A percentile compares a stretch with the other conserved stretches of the same genome.
Conservation (phyloP, 35 echinoderm and acorn worm genomes). For the Holothuria glaberrima region DNA sequence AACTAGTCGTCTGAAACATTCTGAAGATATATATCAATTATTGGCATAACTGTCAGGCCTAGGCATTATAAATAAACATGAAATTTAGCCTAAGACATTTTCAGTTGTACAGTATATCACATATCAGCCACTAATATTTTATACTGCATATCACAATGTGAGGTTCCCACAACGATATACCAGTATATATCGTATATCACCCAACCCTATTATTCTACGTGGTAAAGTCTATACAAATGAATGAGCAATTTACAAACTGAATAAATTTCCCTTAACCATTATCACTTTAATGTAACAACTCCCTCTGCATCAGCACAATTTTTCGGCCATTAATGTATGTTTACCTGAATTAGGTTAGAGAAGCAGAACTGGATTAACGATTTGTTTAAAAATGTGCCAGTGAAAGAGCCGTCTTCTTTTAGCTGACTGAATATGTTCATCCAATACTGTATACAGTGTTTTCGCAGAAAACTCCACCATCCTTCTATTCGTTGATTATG, state of each 20-base stretch:
- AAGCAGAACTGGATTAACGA: conserved; percentile 71
- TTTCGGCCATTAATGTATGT: background rate
- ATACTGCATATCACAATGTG: background rate
- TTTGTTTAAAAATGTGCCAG: conserved; percentile 53
- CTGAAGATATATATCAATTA: too few species aligned
- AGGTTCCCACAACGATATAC: background rate
- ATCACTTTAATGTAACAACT: background rate
- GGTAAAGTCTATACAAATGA: background rate
- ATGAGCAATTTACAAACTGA: background rate
- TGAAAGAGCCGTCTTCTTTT: conserved; percentile 45
- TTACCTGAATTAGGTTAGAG: conserved; percentile 36
- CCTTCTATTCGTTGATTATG: conserved; percentile 35
- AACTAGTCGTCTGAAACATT: too few species aligned
- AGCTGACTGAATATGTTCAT: conserved; percentile 57
- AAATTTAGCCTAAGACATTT: too few species aligned
- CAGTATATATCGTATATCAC: background rate
- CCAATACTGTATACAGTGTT: conserved; percentile 71
- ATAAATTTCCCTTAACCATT: background rate
- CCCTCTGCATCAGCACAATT: background rate
- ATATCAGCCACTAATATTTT: too few species aligned
- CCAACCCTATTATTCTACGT: background rate
- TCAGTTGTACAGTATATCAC: too few species aligned
- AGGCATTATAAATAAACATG: too few species aligned
- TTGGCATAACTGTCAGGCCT: too few species aligned
- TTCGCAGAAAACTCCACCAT: conserved; percentile 51